A percentile compares a stretch with the other conserved stretches of the same genome.
phyloP scores from a whole-genome alignment of 2,113 vertebrate species.

The Corydoras maculifer region DNA sequence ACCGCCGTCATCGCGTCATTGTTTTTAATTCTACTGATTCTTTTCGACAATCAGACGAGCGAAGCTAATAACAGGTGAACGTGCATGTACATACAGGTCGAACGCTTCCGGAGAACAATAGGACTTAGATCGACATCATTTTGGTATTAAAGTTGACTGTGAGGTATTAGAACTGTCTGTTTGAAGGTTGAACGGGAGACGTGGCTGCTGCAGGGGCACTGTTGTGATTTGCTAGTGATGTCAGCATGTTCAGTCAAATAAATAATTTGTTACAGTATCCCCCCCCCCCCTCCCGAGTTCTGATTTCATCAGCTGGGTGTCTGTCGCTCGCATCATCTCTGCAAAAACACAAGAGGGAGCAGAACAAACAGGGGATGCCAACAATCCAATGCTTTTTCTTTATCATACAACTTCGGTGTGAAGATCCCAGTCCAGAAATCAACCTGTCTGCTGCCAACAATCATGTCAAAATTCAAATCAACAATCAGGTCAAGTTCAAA shows the following conservation, averaged over 20 bases:
- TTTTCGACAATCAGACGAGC: conserved; percentile 38
- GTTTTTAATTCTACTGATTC: conserved; percentile 18
- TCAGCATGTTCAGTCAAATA: conserved; percentile 20
- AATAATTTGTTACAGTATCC: background rate
- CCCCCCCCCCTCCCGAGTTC: background rate
- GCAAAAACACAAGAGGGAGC: no score
- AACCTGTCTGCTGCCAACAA: no score
- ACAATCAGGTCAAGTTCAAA: no score
- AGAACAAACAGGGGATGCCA: no score
- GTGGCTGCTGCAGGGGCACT: background rate
- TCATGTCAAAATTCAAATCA: no score
- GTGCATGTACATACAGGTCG: conserved; percentile 19
- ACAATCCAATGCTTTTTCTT: no score
- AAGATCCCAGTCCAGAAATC: no score
- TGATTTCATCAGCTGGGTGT: background rate
- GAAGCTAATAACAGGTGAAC: background rate
- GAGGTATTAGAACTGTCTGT: background rate
- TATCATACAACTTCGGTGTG: no score
- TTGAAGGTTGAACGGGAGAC: background rate
- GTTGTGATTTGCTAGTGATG: conserved; percentile 14
- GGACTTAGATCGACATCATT: background rate
- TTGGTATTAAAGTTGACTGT: background rate
- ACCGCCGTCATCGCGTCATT: background rate
- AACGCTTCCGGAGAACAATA: conserved; percentile 5
- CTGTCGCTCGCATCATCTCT: no score